Evolutionary conservation across 30 jellyfish, hydroid and myxozoan genomes (phyloP), one percentile per base, ranked within the genome.

Genomic region (Turritopsis dohrnii): DNA sequence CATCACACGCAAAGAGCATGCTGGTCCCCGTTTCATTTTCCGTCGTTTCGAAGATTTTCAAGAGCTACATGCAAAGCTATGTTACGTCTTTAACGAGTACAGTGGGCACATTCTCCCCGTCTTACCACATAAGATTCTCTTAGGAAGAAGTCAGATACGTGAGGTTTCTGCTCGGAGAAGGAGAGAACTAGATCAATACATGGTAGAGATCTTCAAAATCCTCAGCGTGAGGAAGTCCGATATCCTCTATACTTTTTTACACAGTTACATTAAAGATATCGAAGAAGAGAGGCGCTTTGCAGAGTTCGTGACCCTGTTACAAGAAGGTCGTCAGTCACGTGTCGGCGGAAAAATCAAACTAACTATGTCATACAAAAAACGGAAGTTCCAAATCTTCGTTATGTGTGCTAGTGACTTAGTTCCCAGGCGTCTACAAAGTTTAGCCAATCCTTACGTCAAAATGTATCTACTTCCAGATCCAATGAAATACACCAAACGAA

Each of bases 11-110:
- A 79, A 84, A 22, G 89, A 79, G 29, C 60, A 54, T 29, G 19
- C 24, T 52, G 90, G 83, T 18, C 89, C 98, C 9, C 27, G 71
- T 20, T 93, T 93, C 66, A 87, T 93, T 73, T 93, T 87, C 81
- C 96, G 98, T 9, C 96, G 89, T 75, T 93, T 71, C 82, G 98
- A 93, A 26, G 98, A 93, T 81, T 93, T 93, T 86, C 96, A 88
- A 53, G 98, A 93, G 86, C 90, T 93, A 27, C 96, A 93, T 27
- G 75, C 85, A 54, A 88, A 88, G 79, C 82, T 93, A 13, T 54
- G 88, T 16, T 85, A 91, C 66, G 65, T 29, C 4, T 80, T 80
- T 65, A 84, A 74, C 25, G 87, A 85, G 25, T 93, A 80, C 60
- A 92, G 95, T 29, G 66, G 86, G 16, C 30, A 92, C 30, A 71